Percentiles rank a stretch among this genome's conserved stretches.
Conservation (phyloP, 2,888 invertebrate species). For the Pollenia angustigena region DNA sequence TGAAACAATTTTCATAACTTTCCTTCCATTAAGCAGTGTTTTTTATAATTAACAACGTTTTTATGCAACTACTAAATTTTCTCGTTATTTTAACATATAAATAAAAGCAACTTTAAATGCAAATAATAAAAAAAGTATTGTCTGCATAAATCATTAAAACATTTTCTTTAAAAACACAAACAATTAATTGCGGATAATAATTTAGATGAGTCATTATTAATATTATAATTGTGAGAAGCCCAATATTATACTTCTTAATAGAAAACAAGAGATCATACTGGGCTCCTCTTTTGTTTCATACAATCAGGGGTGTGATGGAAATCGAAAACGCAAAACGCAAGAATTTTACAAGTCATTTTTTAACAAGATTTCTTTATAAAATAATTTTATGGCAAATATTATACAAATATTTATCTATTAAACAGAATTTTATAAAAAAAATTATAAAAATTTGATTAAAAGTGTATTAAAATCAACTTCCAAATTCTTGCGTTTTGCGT, state of each 20-base stretch:
- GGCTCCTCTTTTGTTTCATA: not conserved
- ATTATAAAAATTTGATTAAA: no score
- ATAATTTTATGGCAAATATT: no score
- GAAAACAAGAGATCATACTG: not conserved
- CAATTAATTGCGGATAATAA: constrained; percentile 19
- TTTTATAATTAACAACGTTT: not conserved
- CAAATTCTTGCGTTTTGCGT: no score
- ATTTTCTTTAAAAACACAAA: constrained; percentile 23
- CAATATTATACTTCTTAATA: not conserved
- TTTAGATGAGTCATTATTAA: constrained; percentile 37
- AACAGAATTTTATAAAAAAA: no score
- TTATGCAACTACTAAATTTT: not conserved
- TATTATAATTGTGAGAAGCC: constrained; percentile 9
- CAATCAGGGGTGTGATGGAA: no score
- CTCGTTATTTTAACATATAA: not conserved
- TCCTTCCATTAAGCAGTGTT: constrained; percentile 25
- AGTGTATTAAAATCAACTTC: no score
- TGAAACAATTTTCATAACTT: not conserved
- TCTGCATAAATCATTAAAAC: constrained; percentile 36
- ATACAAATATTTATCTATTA: no score
- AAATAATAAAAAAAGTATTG: constrained; percentile 16
- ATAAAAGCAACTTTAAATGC: constrained; percentile 10
- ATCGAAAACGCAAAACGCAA: no score
- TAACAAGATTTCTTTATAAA: no score
- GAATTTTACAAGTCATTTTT: no score